These are phyloP conservation scores for Pheosia gnoma DNA, from an alignment of 2,888 invertebrate species.

Conservation along the genomic window DNA sequence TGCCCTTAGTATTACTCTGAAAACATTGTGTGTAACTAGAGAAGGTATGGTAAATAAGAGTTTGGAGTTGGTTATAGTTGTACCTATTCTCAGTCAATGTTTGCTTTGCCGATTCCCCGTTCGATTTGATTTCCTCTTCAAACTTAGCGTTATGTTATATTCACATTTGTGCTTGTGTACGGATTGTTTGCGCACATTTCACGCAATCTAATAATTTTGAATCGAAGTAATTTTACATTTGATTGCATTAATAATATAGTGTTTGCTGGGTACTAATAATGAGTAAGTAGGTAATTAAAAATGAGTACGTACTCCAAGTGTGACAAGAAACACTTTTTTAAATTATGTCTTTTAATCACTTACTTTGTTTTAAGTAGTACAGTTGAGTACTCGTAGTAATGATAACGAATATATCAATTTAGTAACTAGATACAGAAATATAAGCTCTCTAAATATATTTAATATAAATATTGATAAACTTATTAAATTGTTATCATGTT, in stretches of 20 bases:
- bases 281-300: too few relatives aligned
- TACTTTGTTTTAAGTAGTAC: too few relatives aligned
- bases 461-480: not conserved
- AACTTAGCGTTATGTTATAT: not conserved
- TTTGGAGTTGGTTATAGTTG: conserved; percentile 1
- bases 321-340: too few relatives aligned
- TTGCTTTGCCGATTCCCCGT: conserved; percentile 1
- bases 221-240: not conserved
- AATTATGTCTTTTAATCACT: too few relatives aligned
- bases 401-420: too few relatives aligned
- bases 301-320: too few relatives aligned
- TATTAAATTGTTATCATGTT: not conserved
- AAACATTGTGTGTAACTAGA: not conserved
- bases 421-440: too few relatives aligned
- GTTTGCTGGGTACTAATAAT: too few relatives aligned
- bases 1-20: too few relatives aligned
- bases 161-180: not conserved
- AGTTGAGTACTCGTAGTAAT: too few relatives aligned
- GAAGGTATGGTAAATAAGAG: not conserved
- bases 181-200: not conserved
- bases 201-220: not conserved
- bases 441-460: too few relatives aligned
- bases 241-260: not conserved
- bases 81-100: not conserved
- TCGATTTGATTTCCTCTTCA: not conserved